Conservation (phyloP, 37 sponge, comb jelly and placozoan genomes). For the Beroe ovata region DNA sequence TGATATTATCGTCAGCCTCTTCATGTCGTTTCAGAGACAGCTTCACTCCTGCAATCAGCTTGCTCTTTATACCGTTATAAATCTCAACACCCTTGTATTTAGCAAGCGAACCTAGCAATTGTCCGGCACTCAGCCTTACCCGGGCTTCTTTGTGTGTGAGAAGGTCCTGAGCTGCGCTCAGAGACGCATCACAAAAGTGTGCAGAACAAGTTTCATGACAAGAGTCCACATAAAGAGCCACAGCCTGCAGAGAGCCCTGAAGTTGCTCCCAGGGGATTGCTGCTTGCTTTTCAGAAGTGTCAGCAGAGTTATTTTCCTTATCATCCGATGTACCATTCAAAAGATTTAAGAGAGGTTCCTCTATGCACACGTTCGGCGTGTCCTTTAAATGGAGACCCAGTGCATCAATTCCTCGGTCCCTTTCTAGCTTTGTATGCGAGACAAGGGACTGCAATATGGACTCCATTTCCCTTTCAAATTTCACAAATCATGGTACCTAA, state of each 20-base stretch:
- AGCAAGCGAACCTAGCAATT: constrained; percentile 31
- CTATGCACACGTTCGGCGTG: not conserved
- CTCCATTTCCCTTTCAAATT: not conserved
- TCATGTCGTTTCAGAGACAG: not conserved
- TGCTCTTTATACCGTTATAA: not conserved
- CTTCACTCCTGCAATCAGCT: not conserved
- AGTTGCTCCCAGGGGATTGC: constrained; percentile 48
- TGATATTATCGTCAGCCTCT: constrained; percentile 44
- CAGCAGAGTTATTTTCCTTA: not conserved
- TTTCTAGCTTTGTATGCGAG: constrained; percentile 14
- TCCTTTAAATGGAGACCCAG: not conserved
- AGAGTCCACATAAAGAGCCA: not conserved
- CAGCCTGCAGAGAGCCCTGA: constrained; percentile 27
- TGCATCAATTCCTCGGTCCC: constrained; percentile 48
- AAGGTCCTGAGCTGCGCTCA: not conserved
- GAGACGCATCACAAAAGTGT: not conserved
- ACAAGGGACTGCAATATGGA: not conserved
- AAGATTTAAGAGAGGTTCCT: not conserved
- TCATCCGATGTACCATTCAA: not conserved
- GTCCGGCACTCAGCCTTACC: constrained; percentile 4
- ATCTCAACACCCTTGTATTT: not conserved
- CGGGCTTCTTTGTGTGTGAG: constrained; percentile 17
- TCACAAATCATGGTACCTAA: too few species aligned
- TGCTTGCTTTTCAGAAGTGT: not conserved
- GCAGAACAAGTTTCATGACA: not conserved